Percentiles rank a stretch among this genome's conserved stretches.
These are phyloP conservation scores for Lasioglossum oenotherae DNA, from an alignment of 2,888 invertebrate genomes.

Conservation along the genomic window DNA sequence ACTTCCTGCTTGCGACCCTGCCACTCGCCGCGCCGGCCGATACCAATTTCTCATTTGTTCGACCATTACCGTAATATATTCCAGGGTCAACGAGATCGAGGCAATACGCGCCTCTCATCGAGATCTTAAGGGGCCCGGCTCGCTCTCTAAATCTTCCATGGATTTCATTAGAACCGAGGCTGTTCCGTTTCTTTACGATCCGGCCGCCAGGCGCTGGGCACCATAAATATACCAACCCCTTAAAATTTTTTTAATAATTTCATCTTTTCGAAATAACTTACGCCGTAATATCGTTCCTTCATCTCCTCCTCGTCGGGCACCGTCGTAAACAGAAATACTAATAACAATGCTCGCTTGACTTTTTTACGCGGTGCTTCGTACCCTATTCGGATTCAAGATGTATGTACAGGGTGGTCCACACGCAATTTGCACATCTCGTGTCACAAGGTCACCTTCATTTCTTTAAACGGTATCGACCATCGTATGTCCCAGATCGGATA, in stretches of 20 bases:
- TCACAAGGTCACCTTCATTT: too few relatives aligned
- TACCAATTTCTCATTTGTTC: slow-evolving; percentile 28
- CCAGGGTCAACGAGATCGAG: not conserved
- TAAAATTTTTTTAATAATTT: not conserved
- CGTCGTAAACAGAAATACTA: not conserved
- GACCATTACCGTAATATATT: slow-evolving; percentile 1
- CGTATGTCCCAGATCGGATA: too few relatives aligned
- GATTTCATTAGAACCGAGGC: slow-evolving; percentile 14
- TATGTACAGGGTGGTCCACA: too few relatives aligned
- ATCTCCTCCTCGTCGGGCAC: not conserved
- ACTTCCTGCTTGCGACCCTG: slow-evolving; percentile 12
- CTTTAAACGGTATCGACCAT: too few relatives aligned
- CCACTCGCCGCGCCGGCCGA: not conserved
- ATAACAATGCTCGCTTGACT: not conserved
- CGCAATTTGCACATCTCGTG: too few relatives aligned
- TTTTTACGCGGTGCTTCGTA: too few relatives aligned
- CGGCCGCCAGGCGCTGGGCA: not conserved
- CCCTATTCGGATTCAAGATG: too few relatives aligned
- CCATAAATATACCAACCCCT: not conserved
- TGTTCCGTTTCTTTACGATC: slow-evolving; percentile 8
- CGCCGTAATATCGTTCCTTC: not conserved
- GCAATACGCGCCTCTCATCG: not conserved
- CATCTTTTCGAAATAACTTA: not conserved
- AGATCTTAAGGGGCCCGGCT: slow-evolving; percentile 9
- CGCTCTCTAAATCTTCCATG: slow-evolving; percentile 17